Evolutionary conservation across 1,140 invertebrate species (phyloP), one percentile per base, ranked within the genome.

Genomic region (Macrobrachium rosenbergii): DNA sequence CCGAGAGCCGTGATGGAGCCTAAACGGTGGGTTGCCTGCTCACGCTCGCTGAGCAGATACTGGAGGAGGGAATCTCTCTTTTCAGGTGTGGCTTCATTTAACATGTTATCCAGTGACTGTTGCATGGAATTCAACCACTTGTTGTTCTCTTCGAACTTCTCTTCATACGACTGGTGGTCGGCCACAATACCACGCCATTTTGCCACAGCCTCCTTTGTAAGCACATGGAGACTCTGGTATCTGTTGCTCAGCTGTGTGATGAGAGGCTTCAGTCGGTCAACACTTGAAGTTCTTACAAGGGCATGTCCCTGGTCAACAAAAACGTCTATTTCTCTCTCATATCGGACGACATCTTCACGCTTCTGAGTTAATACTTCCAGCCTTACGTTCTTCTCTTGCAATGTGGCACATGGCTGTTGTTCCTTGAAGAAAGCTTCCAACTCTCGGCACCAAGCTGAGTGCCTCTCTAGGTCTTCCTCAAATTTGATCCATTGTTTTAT

Each of bases 221-320:
- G 92, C 19, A 95, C 94, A 90, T 95, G 95, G 43, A 99, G 92
- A 76, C 96, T 93, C 92, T 98, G 96, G 91, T 98, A 99, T 90
- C 96, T 94, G 90, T 95, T 97, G 90, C 95, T 97, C 19, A 98
- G 95, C 93, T 98, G 97, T 0, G 96, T 96, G 23, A 98, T 95
- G 80, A 97, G 92, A 11, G 96, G 96, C 91, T 97, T 97, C 8
- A 99, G 94, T 78, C 96, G 94, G 89, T 98, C 96, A 2, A 97
- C 96, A 5, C 95, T 95, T 92, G 96, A 97, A 3, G 95, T 93
- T 91, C 98, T 96, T 0, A 98, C 93, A 75, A 99, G 92, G 43
- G 94, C 94, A 91, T 98, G 97, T n/a, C 96, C 96, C 89, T 95
- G 95, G 92, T 99, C 98, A 16, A 97, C 94, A 92, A 99, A 98